Evolutionary conservation across 2,888 invertebrate genomes (phyloP).

Genomic region (Cosmia trapezina): DNA sequence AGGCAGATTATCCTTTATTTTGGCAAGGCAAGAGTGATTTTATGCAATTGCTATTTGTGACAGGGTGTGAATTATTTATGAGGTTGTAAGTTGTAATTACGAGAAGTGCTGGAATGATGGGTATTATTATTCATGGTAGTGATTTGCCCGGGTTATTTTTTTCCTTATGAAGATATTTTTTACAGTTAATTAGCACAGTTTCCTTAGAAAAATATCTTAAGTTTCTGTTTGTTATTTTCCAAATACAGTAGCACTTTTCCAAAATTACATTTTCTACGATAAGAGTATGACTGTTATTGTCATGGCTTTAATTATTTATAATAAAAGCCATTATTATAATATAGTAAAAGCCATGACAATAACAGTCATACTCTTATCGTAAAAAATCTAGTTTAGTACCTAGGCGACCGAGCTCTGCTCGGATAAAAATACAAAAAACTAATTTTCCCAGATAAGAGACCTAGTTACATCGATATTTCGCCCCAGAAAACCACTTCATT

Average conservation of each 20-base stretch:
- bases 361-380: too few relatives aligned
- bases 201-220: neutral
- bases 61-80: slow-evolving; percentile 29
- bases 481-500: too few relatives aligned
- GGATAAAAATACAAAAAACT: too few relatives aligned
- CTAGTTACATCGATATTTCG: too few relatives aligned
- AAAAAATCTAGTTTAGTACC: too few relatives aligned
- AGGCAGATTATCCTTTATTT: neutral
- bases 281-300: too few relatives aligned
- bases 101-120: slow-evolving; percentile 1
- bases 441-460: too few relatives aligned
- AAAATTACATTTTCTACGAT: too few relatives aligned
- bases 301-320: too few relatives aligned
- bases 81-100: slow-evolving; percentile 22
- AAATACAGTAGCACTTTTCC: neutral
- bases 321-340: too few relatives aligned
- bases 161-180: neutral
- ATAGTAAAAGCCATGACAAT: too few relatives aligned
- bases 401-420: too few relatives aligned
- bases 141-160: slow-evolving; percentile 7
- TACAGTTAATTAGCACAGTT: neutral
- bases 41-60: neutral
- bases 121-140: slow-evolving; percentile 19
- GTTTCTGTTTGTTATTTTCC: neutral
- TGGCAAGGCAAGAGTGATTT: neutral